Evolutionary conservation across 1,140 invertebrate species (phyloP).

Genomic region (Cyclargus thomasi): DNA sequence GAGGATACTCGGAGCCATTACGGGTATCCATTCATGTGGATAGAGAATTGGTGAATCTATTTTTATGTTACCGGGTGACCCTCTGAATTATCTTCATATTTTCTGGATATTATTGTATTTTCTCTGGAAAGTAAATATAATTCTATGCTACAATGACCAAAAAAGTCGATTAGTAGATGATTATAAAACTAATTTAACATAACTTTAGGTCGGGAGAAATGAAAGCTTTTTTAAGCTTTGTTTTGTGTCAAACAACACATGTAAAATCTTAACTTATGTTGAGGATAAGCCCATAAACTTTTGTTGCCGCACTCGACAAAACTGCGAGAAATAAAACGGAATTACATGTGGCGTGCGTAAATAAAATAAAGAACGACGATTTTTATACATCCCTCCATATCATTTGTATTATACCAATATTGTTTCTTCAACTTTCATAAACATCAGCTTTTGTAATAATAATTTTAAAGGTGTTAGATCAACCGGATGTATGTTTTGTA

Average conservation of each 20-base stretch:
- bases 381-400: background rate
- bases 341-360: background rate
- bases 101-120: background rate
- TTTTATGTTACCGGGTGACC: background rate
- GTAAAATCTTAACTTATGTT: background rate
- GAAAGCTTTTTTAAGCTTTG: background rate
- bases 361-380: constrained; percentile 2
- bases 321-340: background rate
- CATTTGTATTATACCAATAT: constrained; percentile 3
- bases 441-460: no score
- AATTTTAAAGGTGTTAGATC: no score
- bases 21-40: background rate
- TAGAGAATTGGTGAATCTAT: background rate
- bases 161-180: background rate
- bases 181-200: background rate
- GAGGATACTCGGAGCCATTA: background rate
- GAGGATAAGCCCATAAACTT: background rate
- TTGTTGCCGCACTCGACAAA: background rate
- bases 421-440: background rate
- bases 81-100: background rate
- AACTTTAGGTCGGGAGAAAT: background rate
- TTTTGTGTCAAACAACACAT: background rate
- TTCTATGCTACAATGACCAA: no score
- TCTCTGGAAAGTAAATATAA: background rate
- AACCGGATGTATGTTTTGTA: background rate